These are phyloP conservation scores for Aplysina aerophoba DNA, from an alignment of 37 sponge, comb jelly and placozoan genomes.

Conservation along the genomic window DNA sequence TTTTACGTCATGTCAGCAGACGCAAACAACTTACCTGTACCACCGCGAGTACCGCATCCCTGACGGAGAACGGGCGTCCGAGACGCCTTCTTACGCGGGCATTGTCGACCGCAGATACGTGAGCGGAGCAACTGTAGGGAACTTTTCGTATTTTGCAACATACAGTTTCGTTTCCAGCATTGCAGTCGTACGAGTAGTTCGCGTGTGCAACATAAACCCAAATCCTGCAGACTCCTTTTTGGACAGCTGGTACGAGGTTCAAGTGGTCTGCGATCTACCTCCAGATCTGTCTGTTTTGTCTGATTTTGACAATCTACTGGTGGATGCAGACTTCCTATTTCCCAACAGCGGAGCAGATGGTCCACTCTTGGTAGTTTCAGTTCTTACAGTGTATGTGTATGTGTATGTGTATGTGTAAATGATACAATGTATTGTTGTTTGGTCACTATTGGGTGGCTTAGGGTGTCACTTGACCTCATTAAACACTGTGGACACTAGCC, in stretches of 20 bases:
- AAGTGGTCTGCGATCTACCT: background rate
- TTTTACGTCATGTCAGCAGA: background rate
- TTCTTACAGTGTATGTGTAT: no score
- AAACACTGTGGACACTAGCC: no score
- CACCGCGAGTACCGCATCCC: background rate
- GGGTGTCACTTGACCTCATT: no score
- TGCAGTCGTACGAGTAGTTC: background rate
- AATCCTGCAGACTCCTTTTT: background rate
- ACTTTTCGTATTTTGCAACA: background rate
- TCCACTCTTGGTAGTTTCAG: background rate
- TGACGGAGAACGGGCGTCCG: background rate
- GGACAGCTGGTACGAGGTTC: conserved; percentile 25
- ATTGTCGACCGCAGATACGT: background rate
- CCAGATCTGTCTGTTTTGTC: background rate
- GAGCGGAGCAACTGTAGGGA: background rate
- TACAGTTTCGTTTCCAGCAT: no score
- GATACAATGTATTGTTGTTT: no score
- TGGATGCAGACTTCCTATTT: background rate
- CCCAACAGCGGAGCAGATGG: background rate
- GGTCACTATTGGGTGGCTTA: no score
- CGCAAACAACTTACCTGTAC: background rate
- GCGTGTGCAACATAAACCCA: background rate
- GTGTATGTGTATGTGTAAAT: no score
- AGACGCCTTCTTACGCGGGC: background rate
- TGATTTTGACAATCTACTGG: background rate